These are phyloP conservation scores for Trididemnum miniatum DNA, from an alignment of 23 tunicate species.

Conservation along the genomic window DNA sequence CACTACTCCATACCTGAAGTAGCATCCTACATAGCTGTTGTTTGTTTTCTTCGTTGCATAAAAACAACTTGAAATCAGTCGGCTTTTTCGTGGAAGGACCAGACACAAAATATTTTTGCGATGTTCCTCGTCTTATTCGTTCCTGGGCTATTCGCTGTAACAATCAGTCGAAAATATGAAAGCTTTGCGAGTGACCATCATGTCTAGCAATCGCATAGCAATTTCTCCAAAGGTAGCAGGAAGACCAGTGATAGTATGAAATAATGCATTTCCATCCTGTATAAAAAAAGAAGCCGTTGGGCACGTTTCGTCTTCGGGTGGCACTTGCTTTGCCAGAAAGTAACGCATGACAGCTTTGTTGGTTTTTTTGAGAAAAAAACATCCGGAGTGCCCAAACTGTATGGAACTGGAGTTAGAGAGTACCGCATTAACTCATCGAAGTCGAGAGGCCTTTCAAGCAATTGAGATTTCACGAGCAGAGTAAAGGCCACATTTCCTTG, in stretches of 20 bases:
- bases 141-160: background rate
- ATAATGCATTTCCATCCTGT: slow-evolving; percentile 1
- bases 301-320: no score
- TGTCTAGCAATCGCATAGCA: background rate
- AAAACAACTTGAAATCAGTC: background rate
- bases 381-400: background rate
- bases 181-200: background rate
- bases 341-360: slow-evolving; percentile 1
- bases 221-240: background rate
- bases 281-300: no score
- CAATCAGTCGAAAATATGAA: background rate
- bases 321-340: background rate
- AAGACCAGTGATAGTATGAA: background rate
- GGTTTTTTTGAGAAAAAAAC: background rate
- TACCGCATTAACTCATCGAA: background rate
- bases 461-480: background rate
- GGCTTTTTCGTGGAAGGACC: background rate
- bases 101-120: background rate
- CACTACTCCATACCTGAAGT: background rate
- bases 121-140: background rate
- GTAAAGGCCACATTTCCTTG: background rate
- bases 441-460: background rate
- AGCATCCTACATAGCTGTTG: background rate
- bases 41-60: background rate
- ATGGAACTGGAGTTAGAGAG: background rate